Evolutionary conservation across 2,797 vertebrate genomes (phyloP).

Genomic region (Adrianichthys oophorus): DNA sequence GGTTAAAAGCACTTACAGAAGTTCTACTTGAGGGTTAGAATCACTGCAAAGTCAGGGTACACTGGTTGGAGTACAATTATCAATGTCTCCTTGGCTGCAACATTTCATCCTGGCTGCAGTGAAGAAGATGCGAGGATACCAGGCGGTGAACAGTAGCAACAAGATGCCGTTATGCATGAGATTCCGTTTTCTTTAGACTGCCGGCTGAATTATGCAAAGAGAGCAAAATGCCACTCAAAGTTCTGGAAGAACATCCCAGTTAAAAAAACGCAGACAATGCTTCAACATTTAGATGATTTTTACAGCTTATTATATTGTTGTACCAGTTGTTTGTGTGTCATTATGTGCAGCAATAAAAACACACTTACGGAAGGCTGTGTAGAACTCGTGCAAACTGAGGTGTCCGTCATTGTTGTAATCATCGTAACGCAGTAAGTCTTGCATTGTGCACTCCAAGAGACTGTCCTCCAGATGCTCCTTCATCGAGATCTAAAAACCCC

Average conservation of each 20-base stretch:
- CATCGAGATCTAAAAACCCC: slow-evolving; percentile 66
- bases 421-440: slow-evolving; percentile 90
- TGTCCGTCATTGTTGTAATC: slow-evolving; percentile 89
- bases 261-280: neutral
- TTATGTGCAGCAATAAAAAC: neutral
- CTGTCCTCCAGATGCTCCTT: slow-evolving; percentile 80
- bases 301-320: too few relatives aligned
- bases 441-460: slow-evolving; percentile 84
- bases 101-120: slow-evolving; percentile 21
- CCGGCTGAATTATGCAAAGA: too few relatives aligned
- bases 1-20: slow-evolving; percentile 30
- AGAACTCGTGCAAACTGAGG: slow-evolving; percentile 89
- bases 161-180: neutral
- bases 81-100: slow-evolving; percentile 41
- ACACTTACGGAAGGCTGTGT: slow-evolving; percentile 94
- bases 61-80: slow-evolving; percentile 37
- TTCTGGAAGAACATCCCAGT: neutral
- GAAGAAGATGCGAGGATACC: slow-evolving; percentile 1
- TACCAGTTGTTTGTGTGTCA: too few relatives aligned
- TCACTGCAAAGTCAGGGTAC: slow-evolving; percentile 29
- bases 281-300: too few relatives aligned
- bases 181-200: too few relatives aligned
- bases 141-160: slow-evolving; percentile 1
- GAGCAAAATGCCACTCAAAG: too few relatives aligned
- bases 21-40: slow-evolving; percentile 40